Evolutionary conservation across 2,888 invertebrate genomes (phyloP).

Genomic region (Bruchidius siliquastri): DNA sequence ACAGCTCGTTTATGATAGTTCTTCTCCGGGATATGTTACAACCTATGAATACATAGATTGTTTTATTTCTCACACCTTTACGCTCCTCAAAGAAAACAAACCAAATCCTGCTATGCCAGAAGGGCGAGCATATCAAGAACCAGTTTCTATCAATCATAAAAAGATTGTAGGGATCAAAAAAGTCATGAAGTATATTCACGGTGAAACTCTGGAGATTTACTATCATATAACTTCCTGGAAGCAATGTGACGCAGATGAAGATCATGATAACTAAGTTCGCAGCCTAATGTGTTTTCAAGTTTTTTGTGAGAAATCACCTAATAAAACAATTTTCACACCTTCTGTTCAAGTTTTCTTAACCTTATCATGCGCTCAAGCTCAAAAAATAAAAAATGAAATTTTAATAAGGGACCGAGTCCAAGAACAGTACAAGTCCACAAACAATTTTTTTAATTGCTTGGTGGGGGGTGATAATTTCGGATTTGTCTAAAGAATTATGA

Average conservation of each 20-base stretch:
- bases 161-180: constrained; percentile 18
- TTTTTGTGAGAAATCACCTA: too few species aligned
- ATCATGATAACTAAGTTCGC: neutral
- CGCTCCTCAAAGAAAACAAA: neutral
- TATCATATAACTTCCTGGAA: constrained; percentile 14
- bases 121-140: neutral
- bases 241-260: neutral
- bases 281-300: too few species aligned
- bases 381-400: too few species aligned
- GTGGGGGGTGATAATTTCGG: too few species aligned
- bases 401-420: too few species aligned
- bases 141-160: constrained; percentile 3
- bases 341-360: too few species aligned
- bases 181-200: constrained; percentile 12
- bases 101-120: neutral
- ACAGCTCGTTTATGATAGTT: neutral
- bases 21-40: constrained; percentile 1
- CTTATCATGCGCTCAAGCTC: too few species aligned
- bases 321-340: too few species aligned
- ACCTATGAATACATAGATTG: neutral
- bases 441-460: too few species aligned
- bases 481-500: too few species aligned
- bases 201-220: constrained; percentile 16
- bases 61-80: neutral
- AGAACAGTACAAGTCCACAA: too few species aligned